Percentiles rank a stretch among this genome's conserved stretches.
These are phyloP conservation scores for Leptopilina boulardi DNA, from an alignment of 1,140 invertebrate species.

Conservation along the genomic window DNA sequence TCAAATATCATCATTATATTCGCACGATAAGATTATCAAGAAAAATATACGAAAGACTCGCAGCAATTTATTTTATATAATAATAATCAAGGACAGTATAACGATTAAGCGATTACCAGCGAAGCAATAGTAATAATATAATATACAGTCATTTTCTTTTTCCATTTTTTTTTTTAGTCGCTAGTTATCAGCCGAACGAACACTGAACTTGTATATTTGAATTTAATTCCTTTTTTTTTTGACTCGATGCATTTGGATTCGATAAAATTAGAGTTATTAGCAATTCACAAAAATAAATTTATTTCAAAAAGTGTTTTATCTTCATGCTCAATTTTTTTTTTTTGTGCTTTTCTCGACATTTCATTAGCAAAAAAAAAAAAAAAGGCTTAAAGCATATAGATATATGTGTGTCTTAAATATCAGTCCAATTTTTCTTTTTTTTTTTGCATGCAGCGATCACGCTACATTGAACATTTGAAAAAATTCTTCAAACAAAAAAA, in stretches of 20 bases:
- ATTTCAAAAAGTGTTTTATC: not conserved
- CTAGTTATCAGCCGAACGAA: slow-evolving; percentile 19
- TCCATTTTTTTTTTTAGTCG: not conserved
- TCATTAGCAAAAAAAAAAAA: too few species aligned
- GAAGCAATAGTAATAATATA: slow-evolving; percentile 14
- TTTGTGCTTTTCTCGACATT: not conserved
- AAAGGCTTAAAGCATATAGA: not conserved
- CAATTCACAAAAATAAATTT: slow-evolving; percentile 4
- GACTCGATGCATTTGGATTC: slow-evolving; percentile 8
- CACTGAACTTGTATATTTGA: slow-evolving; percentile 25
- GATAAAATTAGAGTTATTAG: slow-evolving; percentile 3
- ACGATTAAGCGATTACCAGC: slow-evolving; percentile 28
- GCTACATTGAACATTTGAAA: too few species aligned
- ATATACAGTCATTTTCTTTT: slow-evolving; percentile 10
- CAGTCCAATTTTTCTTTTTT: slow-evolving; percentile 24
- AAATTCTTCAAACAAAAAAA: too few species aligned
- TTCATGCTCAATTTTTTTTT: not conserved
- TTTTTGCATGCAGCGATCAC: slow-evolving; percentile 23
- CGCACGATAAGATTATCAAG: slow-evolving; percentile 21
- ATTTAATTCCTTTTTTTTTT: not conserved
- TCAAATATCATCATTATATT: slow-evolving; percentile 8
- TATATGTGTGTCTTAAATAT: not conserved
- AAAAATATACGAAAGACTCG: slow-evolving; percentile 19
- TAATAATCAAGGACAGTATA: slow-evolving; percentile 27
- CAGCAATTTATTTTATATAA: not conserved